Evolutionary conservation across 64 coral and sea anemone species (phyloP).

Genomic region (Actinia tenebrosa): DNA sequence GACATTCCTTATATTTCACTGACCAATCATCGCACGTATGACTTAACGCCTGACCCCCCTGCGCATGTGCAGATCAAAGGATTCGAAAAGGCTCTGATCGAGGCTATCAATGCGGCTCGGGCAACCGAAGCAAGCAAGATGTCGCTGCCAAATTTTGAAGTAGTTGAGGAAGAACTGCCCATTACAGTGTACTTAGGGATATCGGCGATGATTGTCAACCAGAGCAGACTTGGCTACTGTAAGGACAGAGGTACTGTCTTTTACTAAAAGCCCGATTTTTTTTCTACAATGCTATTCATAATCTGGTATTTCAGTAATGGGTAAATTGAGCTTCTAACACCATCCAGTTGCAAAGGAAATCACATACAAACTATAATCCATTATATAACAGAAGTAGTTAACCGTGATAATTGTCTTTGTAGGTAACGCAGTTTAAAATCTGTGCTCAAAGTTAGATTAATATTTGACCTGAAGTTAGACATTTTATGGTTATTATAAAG

Average conservation of each 20-base stretch:
- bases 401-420: no score
- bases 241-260: slow-evolving; percentile 83
- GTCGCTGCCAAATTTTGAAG: slow-evolving; percentile 46
- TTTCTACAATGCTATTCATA: no score
- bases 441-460: no score
- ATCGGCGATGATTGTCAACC: slow-evolving; percentile 76
- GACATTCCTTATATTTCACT: slow-evolving; percentile 78
- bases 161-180: slow-evolving; percentile 68
- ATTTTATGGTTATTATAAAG: no score
- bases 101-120: slow-evolving; percentile 56
- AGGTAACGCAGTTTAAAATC: no score
- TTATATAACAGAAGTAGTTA: no score
- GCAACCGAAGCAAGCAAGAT: slow-evolving; percentile 13
- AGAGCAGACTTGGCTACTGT: slow-evolving; percentile 86
- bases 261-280: slow-evolving; percentile 21
- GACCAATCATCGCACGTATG: slow-evolving; percentile 27
- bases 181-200: slow-evolving; percentile 78
- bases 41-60: slow-evolving; percentile 31
- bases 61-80: slow-evolving; percentile 11
- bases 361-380: no score
- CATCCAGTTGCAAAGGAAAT: no score
- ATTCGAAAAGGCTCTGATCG: slow-evolving; percentile 57
- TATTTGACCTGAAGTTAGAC: no score
- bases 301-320: no score
- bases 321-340: neutral